Conservation (phyloP, 2,888 invertebrate genomes). For the Trichopria drosophilae region DNA sequence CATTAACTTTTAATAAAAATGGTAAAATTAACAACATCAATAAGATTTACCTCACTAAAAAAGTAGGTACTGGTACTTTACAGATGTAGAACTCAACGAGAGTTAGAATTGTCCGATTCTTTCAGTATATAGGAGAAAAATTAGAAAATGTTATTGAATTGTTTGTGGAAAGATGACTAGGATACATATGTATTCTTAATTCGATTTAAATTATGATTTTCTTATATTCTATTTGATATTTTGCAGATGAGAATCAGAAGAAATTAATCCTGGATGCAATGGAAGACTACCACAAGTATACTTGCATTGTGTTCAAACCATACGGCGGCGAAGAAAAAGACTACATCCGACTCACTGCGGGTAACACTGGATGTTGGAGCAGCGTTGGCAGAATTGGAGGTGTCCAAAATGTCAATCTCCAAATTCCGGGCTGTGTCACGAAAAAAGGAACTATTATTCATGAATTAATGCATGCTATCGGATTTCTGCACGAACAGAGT, state of each 20-base stretch:
- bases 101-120: no score
- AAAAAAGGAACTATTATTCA: conserved; percentile 77
- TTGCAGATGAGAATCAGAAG: conserved; percentile 62
- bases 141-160: no score
- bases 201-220: no score
- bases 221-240: no score
- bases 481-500: conserved; percentile 83
- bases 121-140: no score
- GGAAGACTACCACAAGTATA: conserved; percentile 73
- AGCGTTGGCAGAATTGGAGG: conserved; percentile 74
- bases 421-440: conserved; percentile 72
- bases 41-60: no score
- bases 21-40: no score
- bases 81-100: no score
- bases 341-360: conserved; percentile 70
- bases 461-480: conserved; percentile 78
- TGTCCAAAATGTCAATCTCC: conserved; percentile 73
- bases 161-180: no score
- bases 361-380: conserved; percentile 80
- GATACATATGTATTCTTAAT: no score
- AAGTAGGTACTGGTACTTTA: no score
- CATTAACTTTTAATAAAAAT: no score
- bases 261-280: conserved; percentile 71
- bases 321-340: conserved; percentile 65
- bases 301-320: conserved; percentile 75